Evolutionary conservation across 1,140 invertebrate species (phyloP), one percentile per base, ranked within the genome.

Genomic region (Trichonephila clavata): DNA sequence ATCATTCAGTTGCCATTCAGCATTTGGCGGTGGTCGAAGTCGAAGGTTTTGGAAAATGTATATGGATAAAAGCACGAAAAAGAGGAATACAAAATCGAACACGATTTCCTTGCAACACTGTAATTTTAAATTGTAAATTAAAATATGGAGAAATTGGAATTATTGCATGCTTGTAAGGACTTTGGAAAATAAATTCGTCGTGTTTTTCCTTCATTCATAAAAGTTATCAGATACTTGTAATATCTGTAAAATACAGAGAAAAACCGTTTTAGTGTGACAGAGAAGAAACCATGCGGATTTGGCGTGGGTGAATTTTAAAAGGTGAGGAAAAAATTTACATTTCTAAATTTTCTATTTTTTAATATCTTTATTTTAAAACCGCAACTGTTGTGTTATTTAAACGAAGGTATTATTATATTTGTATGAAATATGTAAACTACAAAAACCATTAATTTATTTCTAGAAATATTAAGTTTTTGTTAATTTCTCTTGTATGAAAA

Each of bases 211-310:
- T 59, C 13, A 59, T 10, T 50, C 43, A 60, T 59, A 84, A 60
- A 59, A 84, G 57, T 57, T 50, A 60, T 84, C 24, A 27, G 14
- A 50, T 57, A 83, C 50, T 50, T 57, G 81, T n/a, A 83, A 83
- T 57, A 57, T 83, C 59, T 8, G n/a, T 87, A 87, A 84, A 87
- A 87, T 32, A 87, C 14, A 63, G 86, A 87, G 21, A 83, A 39
- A n/a, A 57, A 87, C 50, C 59, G n/a, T 59, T 90, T 77, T 27
- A 81, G 43, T 84, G 32, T 84, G 80, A 50, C 68, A 50, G 90
- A 65, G 68, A 92, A 83, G 80, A 43, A 57, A 92, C 59, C 90
- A 92, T 92, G 90, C 90, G 90, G 90, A 92, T 92, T 92, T 84
- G 59, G 60, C 60, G 90, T 92, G 90, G 80, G 60, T 50, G 80